These are phyloP conservation scores for Caenorhabditis remanei DNA, from an alignment of 1,140 invertebrate genomes.

Conservation along the genomic window DNA sequence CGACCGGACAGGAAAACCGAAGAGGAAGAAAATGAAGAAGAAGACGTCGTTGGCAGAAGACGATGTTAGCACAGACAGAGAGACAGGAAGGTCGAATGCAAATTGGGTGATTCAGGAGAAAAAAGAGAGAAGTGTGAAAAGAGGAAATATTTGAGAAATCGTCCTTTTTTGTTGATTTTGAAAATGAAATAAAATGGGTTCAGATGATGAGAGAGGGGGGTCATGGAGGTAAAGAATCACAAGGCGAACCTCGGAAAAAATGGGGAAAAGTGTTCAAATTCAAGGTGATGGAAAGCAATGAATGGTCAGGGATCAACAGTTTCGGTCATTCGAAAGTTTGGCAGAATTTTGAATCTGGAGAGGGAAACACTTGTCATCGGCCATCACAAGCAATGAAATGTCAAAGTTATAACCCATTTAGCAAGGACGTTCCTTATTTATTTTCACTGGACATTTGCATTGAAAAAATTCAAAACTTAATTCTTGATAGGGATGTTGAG, in stretches of 20 bases:
- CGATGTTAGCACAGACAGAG: background rate
- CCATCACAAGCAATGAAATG: too few relatives aligned
- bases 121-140: background rate
- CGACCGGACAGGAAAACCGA: background rate
- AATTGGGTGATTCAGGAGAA: constrained; percentile 30
- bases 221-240: background rate
- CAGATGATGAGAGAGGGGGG: too few relatives aligned
- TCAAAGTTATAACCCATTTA: too few relatives aligned
- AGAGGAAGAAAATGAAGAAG: background rate
- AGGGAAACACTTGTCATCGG: too few relatives aligned
- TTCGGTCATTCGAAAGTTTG: too few relatives aligned
- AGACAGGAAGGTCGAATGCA: constrained; percentile 40
- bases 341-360: too few relatives aligned
- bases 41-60: background rate
- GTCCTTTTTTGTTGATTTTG: background rate
- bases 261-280: background rate
- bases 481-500: too few relatives aligned
- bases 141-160: background rate
- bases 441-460: too few relatives aligned
- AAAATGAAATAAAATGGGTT: background rate
- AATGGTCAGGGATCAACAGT: too few relatives aligned
- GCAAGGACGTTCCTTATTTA: too few relatives aligned
- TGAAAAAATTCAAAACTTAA: too few relatives aligned
- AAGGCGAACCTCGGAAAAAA: background rate
- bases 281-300: background rate